phyloP scores from a whole-genome alignment of 2,797 vertebrate species.

The Coendou prehensilis region DNA sequence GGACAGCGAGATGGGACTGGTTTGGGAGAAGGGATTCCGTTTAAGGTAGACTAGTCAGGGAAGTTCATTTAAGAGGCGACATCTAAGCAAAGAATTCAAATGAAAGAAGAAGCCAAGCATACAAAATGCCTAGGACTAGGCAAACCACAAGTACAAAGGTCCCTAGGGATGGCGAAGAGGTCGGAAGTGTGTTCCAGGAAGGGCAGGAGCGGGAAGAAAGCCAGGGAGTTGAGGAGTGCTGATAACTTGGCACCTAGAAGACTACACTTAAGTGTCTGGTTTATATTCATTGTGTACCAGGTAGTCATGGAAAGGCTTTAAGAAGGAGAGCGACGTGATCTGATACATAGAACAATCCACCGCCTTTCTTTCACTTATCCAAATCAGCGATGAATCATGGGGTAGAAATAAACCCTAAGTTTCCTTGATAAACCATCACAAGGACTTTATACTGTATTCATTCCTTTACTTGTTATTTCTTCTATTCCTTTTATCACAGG shows the following conservation, averaged over 20 bases:
- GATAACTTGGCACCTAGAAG: not conserved
- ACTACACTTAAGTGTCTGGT: not conserved
- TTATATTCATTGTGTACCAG: not conserved
- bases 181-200: not conserved
- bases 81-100: not conserved
- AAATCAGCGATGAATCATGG: constrained; percentile 26
- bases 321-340: not conserved
- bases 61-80: not conserved
- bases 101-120: not conserved
- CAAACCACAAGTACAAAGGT: not conserved
- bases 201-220: not conserved
- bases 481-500: not conserved
- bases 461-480: not conserved
- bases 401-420: not conserved
- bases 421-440: not conserved
- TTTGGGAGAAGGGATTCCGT: not conserved
- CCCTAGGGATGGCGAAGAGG: not conserved
- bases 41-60: not conserved
- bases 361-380: not conserved
- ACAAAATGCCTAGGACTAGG: not conserved
- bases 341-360: not conserved
- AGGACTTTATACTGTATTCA: not conserved
- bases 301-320: not conserved
- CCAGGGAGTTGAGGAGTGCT: not conserved
- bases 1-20: not conserved